Evolutionary conservation across 2,888 invertebrate genomes (phyloP), one percentile per base, ranked within the genome.

Genomic region (Nomada hirtipes): DNA sequence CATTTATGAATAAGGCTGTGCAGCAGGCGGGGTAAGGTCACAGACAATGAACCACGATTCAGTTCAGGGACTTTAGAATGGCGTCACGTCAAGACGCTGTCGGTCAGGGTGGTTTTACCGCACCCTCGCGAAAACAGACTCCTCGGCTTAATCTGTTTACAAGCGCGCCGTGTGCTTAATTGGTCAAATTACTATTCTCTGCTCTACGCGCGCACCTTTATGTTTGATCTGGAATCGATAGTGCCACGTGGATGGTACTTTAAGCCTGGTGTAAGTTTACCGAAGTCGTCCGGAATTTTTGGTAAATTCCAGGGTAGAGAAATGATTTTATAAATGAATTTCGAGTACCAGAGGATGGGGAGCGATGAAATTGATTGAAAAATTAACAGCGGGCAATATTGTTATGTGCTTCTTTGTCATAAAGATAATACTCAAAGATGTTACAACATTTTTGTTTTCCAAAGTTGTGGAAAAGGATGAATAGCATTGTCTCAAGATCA

Each of bases 11-110:
- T 91, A 91, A 90, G 88, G 87, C 86, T 87, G 78, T 74, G 74
- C 74, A 70, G 79, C 63, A 65, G 59, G 76, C 76, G 83, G 63
- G 29, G 73, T 85, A 87, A 87, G 87, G 91, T 91, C 92, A 89
- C 81, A 90, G 92, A 91, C 92, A 92, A 92, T 92, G 92, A 92
- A 92, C 91, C 92, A 90, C 89, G 87, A 72, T 85, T 82, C 88
- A 91, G 92, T 92, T 92, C 92, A 92, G 90, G 92, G 91, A 85
- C 91, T 88, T 23, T 76, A 76, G 77, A 61, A 44, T 47, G 44
- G 60, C 42, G 67, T 26, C 63, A 63, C 71, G 59, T 42, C 50
- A 76, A 74, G 76, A 76, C 63, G 69, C 44, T 72, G 75, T 82
- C 82, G 82, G 83, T 83, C 77, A 83, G 83, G 83, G 82, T 82